Evolutionary conservation across 2,797 vertebrate species (phyloP).

Genomic region (Florisuga fusca): DNA sequence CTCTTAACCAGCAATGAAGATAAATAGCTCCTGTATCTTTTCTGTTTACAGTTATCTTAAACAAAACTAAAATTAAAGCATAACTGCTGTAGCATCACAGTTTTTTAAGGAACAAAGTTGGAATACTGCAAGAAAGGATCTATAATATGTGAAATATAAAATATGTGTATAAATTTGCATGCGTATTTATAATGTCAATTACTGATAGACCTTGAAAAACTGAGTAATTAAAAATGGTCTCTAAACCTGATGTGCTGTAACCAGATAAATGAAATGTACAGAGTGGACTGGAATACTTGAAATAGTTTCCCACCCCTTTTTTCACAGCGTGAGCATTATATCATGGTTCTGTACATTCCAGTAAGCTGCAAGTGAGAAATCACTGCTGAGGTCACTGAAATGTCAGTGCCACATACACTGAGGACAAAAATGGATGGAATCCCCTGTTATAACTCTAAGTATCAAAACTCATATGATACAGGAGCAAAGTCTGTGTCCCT

Average conservation of each 20-base stretch:
- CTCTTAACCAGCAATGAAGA: constrained; percentile 51
- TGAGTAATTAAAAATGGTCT: neutral
- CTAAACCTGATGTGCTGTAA: neutral
- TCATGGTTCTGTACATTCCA: constrained; percentile 45
- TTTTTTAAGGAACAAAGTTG: neutral
- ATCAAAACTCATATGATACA: neutral
- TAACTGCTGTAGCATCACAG: neutral
- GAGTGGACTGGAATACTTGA: neutral
- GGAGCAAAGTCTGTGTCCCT: neutral
- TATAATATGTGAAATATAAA: neutral
- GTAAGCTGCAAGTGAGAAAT: constrained; percentile 55
- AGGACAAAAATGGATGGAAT: constrained; percentile 26
- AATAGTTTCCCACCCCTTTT: constrained; percentile 15
- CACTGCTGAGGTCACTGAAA: neutral
- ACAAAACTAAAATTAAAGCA: constrained; percentile 35
- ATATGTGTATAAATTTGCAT: neutral
- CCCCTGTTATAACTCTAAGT: constrained; percentile 9
- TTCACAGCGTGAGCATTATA: constrained; percentile 7
- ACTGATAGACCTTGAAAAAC: neutral
- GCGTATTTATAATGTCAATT: neutral
- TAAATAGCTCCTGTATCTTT: constrained; percentile 29
- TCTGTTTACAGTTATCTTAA: constrained; percentile 46
- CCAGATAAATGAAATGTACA: neutral
- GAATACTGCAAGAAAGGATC: neutral
- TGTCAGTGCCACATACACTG: neutral